Conservation (phyloP, 2,113 vertebrate genomes). For the Cercopithecus mona region DNA sequence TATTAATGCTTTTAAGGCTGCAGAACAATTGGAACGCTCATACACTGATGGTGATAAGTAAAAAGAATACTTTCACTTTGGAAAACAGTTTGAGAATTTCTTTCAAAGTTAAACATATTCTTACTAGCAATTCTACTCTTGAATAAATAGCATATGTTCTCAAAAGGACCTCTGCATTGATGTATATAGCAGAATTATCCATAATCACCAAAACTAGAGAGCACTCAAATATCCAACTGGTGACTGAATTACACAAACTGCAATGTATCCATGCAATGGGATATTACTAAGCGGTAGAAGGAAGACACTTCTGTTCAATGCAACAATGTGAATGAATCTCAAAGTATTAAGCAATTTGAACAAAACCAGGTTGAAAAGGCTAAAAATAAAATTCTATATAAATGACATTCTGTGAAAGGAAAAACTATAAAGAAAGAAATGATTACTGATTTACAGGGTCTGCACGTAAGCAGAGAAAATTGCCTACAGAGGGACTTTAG, state of each 20-base stretch:
- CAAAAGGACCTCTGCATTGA: neutral
- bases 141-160: neutral
- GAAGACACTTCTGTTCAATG: neutral
- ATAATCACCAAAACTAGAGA: neutral
- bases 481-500: neutral
- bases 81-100: neutral
- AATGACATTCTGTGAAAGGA: neutral
- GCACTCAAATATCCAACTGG: neutral
- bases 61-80: neutral
- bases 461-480: neutral
- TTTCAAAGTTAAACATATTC: neutral
- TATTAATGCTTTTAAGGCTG: neutral
- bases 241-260: neutral
- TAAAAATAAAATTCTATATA: neutral
- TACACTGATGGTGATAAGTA: neutral
- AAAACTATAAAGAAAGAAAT: neutral
- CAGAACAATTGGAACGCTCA: neutral
- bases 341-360: neutral
- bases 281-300: neutral
- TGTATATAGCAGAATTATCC: neutral
- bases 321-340: neutral
- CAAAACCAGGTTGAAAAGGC: neutral
- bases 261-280: neutral
- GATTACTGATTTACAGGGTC: neutral
- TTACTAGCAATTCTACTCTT: neutral